phyloP scores from a whole-genome alignment of 2,113 vertebrate genomes.

The Pygoscelis adeliae region DNA sequence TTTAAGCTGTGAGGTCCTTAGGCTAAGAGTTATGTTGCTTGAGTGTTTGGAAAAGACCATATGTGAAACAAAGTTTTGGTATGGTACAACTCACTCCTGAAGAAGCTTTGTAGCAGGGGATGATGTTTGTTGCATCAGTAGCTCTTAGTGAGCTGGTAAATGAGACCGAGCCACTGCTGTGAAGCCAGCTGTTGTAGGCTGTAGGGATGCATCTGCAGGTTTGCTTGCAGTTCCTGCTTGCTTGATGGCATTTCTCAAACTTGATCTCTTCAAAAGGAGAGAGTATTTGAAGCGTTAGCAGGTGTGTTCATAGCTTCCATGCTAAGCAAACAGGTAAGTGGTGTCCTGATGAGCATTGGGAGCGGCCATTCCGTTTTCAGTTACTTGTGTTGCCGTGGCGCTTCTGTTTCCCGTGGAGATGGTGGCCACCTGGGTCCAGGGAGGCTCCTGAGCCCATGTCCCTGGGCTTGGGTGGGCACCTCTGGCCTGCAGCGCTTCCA shows the following conservation, averaged over 20 bases:
- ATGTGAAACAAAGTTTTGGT: neutral
- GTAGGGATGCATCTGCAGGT: neutral
- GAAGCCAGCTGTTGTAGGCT: neutral
- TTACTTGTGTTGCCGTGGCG: accelerated
- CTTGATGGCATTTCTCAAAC: neutral
- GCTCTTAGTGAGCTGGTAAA: neutral
- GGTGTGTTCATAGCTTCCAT: accelerated
- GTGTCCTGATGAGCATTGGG: neutral
- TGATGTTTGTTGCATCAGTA: neutral
- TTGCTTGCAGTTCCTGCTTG: neutral
- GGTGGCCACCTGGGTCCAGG: accelerated
- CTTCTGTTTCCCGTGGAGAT: neutral
- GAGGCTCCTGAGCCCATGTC: neutral
- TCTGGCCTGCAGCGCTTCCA: neutral
- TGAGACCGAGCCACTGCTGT: neutral
- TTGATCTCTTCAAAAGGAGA: neutral
- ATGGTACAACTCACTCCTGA: neutral
- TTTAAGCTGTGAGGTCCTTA: neutral
- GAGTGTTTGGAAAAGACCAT: neutral
- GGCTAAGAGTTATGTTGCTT: neutral
- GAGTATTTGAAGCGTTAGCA: neutral
- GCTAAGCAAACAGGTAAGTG: neutral
- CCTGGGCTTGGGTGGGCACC: neutral
- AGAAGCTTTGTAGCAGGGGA: neutral
- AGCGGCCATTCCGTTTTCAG: neutral